Evolutionary conservation across 2,888 invertebrate genomes (phyloP).

Genomic region (Hirtodrosophila alboralis): DNA sequence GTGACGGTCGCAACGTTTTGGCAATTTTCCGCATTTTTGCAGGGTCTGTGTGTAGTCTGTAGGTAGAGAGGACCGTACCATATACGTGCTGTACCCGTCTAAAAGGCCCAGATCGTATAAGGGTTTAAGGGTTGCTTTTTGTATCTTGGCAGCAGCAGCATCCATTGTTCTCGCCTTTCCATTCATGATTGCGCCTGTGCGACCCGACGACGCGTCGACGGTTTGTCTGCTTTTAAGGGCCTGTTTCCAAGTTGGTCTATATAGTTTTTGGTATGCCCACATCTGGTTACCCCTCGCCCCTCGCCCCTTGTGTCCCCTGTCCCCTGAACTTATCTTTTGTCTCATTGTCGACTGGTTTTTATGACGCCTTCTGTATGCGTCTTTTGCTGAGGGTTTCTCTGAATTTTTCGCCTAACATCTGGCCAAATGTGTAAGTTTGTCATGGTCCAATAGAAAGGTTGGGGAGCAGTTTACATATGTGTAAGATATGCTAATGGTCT

Average conservation of each 20-base stretch:
- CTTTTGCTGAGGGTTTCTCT: constrained; percentile 33
- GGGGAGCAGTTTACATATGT: constrained; percentile 30
- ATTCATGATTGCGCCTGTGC: constrained; percentile 48
- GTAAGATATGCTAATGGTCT: constrained; percentile 49
- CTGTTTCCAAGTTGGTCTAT: constrained; percentile 51
- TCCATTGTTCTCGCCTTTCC: constrained; percentile 48
- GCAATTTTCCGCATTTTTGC: constrained; percentile 62
- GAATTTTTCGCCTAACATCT: constrained; percentile 57
- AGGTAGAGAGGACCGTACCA: constrained; percentile 36
- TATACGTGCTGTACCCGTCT: constrained; percentile 12
- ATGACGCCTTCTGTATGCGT: constrained; percentile 51
- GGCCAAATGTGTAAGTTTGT: constrained; percentile 52
- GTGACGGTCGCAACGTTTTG: constrained; percentile 37
- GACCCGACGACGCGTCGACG: no score
- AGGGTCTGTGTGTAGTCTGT: constrained; percentile 16
- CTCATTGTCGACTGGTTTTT: constrained; percentile 63
- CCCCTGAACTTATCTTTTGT: constrained; percentile 54
- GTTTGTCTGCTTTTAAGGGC: constrained; percentile 21
- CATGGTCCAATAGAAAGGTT: constrained; percentile 15
- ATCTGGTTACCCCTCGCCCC: constrained; percentile 48
- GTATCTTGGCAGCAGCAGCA: constrained; percentile 38
- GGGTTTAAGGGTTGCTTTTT: constrained; percentile 49
- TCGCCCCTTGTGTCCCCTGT: constrained; percentile 2
- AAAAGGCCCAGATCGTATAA: constrained; percentile 45
- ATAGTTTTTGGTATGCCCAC: constrained; percentile 61